Evolutionary conservation across 1,140 invertebrate species (phyloP), one percentile per base, ranked within the genome.

Genomic region (Adelges cooleyi): DNA sequence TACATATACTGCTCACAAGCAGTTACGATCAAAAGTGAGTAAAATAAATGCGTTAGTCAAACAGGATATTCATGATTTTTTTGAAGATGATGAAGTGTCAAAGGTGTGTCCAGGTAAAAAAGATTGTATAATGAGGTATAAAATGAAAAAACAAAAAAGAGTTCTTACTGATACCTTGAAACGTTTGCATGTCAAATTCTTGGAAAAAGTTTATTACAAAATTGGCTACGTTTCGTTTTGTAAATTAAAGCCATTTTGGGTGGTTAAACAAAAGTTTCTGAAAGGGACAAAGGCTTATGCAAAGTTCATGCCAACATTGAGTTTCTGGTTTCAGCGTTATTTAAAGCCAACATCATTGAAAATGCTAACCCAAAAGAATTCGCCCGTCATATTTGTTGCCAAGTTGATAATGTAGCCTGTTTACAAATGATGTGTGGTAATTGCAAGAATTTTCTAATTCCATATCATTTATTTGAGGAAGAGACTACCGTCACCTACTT

Each of bases 71-170:
- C 13, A 10, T n/a, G 2, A 40, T 27, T 68, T 68, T 67, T 56
- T 50, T 44, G 49, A 66, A 11, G 65, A 67, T 68, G 67, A 68
- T 38, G 67, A 68, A 42, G 25, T 51, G 6, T 54, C 48, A 3
- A 67, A 18, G 52, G 2, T 67, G 10, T 68, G 66, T 56, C 67
- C 67, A 33, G 67, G 50, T 40, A 68, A 68, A 48, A 51, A 54
- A 67, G 67, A 68, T 48, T 67, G 27, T 67, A 27, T 68, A 27
- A 68, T 27, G 4, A 68, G 6, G 4, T 3, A 59, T 44, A 38
- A 49, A 42, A 48, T 54, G n/a, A 68, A 68, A 68, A 67, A 62
- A 67, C 66, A 68, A 52, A 68, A 68, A 51, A 29, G 44, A 17
- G 2, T 67, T 62, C 17, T 68, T 8, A 67, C 17, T 44, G 40